phyloP scores from a whole-genome alignment of 2,797 vertebrate species.

The Tragelaphus eurycerus region DNA sequence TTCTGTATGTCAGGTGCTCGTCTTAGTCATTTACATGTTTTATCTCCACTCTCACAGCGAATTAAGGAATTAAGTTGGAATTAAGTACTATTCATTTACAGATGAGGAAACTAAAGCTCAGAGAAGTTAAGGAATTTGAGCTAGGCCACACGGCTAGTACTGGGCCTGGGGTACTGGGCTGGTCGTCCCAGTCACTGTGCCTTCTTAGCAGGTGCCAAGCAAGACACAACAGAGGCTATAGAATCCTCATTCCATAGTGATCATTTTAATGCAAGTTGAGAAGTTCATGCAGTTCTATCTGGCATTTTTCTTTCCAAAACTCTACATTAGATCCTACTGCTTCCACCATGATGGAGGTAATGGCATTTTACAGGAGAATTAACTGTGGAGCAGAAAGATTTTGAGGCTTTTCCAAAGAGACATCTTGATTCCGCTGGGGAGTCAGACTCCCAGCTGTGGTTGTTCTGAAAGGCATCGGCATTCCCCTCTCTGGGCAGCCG shows the following conservation, averaged over 20 bases:
- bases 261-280: neutral
- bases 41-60: neutral
- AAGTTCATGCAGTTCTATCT: neutral
- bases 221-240: neutral
- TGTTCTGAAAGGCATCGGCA: neutral
- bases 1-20: neutral
- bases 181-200: no score
- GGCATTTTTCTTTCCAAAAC: neutral
- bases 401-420: constrained; percentile 34
- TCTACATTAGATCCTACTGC: neutral
- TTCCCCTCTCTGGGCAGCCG: neutral
- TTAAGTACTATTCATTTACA: neutral
- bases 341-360: neutral
- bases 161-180: neutral
- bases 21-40: neutral
- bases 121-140: neutral
- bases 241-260: neutral
- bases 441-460: neutral
- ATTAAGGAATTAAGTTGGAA: neutral
- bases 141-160: neutral
- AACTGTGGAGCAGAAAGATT: neutral
- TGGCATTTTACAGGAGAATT: neutral
- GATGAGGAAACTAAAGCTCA: neutral
- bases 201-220: neutral
- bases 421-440: neutral